Evolutionary conservation across 2,888 invertebrate species (phyloP), one percentile per base, ranked within the genome.

Genomic region (Lithophane leautieri): DNA sequence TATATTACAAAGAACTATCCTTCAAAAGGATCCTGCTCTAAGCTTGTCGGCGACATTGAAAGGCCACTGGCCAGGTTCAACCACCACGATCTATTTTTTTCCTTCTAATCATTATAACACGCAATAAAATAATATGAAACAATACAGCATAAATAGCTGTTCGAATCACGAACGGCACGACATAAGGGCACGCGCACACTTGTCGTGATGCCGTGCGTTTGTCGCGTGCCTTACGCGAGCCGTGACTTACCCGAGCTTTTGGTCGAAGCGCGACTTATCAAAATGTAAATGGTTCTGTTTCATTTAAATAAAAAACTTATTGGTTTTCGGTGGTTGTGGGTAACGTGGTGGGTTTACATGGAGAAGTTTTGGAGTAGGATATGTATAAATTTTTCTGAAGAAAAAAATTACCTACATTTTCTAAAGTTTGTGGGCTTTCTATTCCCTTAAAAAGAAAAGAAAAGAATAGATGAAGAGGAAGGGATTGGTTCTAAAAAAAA

Each of bases 81-180:
- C 67, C 61, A 69, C 67, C 68, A 70, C 70, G 75, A 25, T 56
- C n/a, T 52, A 60, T 84, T 84, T 84, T 22, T 83, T 81, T 83
- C 52, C 63, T 44, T 70, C 34, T 78, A 78, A 73, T 76, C 75
- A 78, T 69, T 67, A 77, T 70, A 85, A 85, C 87, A 87, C 86
- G 88, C 83, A 83, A 87, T 81, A 82, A 81, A 83, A 87, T 81
- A 83, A 78, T 63, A 74, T 54, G 63, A 81, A 88, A 87, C 87
- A 88, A 87, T 87, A 74, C 79, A 42, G 81, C 73, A 79, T 82
- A 84, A 90, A 91, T 89, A 89, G 85, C 83, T 80, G 82, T 61
- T 81, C 42, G 61, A 63, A 85, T 87, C 92, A 93, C 93, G 93
- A 90, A 89, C 90, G 72, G 89, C 95, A 94, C 94, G 95, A 94